Base-by-base conservation (phyloP, 2,888 invertebrate genomes). In the Metacarcinus magister region DNA sequence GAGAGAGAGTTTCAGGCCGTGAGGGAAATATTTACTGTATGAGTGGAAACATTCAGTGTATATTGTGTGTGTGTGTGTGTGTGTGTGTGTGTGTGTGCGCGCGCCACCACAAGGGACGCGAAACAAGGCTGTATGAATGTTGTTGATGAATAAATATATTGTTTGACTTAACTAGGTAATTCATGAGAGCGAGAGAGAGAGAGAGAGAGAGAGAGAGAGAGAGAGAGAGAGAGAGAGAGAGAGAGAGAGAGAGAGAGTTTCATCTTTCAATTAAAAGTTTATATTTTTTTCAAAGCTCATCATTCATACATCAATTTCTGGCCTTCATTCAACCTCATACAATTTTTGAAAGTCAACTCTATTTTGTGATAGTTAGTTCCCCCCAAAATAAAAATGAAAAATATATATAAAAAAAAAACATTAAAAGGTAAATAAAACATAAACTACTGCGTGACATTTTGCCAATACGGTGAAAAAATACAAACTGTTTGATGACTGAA, bases 151-250 rank as follows among this genome's bases (percentile, higher is more conserved):
- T n/a, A n/a, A n/a, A n/a, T n/a, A n/a, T n/a, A n/a, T n/a, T n/a
- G n/a, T n/a, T n/a, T n/a, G n/a, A n/a, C n/a, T n/a, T n/a, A 48
- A 13, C 48, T 13, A 48, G 48, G 13, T 48, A n/a, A n/a, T n/a
- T n/a, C n/a, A n/a, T n/a, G n/a, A n/a, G n/a, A n/a, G n/a, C n/a
- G n/a, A n/a, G 60, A 60, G 60, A 60, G 60, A 60, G 60, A 60
- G 60, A 60, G 60, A 60, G 60, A 60, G 60, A 60, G 60, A 60
- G 60, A 23, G n/a, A 67, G 67, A 67, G 67, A 67, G 67, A 67
- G 67, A 67, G 67, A 67, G 67, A 67, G 67, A 67, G 67, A 67
- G 67, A 67, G 67, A 67, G 67, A 67, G 67, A 67, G 67, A 67
- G 67, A 67, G 67, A 67, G 67, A 67, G 67, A 67, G 67, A 67